phyloP scores from a whole-genome alignment of 2,797 vertebrate genomes.

The Trachops cirrhosus region DNA sequence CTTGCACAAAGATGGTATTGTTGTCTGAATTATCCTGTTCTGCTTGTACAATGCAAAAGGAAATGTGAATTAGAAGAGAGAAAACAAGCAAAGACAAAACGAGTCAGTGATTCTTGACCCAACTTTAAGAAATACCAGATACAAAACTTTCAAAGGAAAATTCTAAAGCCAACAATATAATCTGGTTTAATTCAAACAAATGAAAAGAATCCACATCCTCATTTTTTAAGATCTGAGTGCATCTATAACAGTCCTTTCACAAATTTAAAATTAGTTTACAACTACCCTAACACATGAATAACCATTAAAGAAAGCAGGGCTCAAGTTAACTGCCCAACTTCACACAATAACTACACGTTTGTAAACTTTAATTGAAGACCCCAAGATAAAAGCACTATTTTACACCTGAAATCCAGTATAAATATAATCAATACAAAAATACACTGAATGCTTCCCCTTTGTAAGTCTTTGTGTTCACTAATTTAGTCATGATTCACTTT shows the following conservation, averaged over 20 bases:
- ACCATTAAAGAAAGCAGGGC: neutral
- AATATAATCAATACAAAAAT: neutral
- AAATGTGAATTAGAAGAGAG: neutral
- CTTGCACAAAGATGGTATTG: conserved; percentile 96
- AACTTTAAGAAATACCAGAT: neutral
- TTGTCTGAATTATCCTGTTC: conserved; percentile 96
- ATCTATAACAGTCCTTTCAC: neutral
- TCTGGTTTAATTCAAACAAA: neutral
- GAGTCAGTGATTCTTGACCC: neutral
- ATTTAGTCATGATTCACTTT: neutral
- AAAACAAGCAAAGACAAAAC: neutral
- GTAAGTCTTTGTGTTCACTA: neutral
- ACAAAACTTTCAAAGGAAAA: neutral
- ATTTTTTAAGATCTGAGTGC: neutral
- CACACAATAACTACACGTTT: neutral
- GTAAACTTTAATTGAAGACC: neutral
- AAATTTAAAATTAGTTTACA: neutral
- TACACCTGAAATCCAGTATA: neutral
- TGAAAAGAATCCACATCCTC: neutral
- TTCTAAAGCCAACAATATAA: neutral
- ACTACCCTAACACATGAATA: neutral
- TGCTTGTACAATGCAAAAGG: conserved; percentile 71
- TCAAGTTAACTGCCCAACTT: neutral
- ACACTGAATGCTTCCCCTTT: neutral
- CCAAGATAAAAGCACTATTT: neutral